These are phyloP conservation scores for Dicrostonyx torquatus DNA, from an alignment of 2,797 vertebrate genomes.

Conservation along the genomic window DNA sequence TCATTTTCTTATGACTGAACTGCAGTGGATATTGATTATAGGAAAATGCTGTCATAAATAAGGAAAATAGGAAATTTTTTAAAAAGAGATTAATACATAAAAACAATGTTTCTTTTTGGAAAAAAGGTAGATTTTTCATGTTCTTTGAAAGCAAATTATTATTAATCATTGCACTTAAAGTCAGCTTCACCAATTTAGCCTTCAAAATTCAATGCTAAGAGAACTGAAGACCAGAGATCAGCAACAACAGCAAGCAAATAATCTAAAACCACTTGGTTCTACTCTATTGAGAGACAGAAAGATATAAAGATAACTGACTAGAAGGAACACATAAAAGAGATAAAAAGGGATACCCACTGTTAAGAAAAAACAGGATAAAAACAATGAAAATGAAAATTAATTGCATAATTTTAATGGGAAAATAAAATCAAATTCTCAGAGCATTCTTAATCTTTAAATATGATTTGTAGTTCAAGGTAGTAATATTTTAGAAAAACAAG, in stretches of 20 bases:
- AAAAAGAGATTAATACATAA: background rate
- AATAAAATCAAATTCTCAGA: background rate
- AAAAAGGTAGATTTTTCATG: constrained; percentile 42
- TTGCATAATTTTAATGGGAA: background rate
- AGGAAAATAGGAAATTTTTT: constrained; percentile 12
- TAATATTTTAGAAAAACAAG: constrained; percentile 33
- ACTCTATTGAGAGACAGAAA: constrained; percentile 23
- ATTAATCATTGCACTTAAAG: constrained; percentile 35
- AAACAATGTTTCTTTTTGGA: constrained; percentile 12
- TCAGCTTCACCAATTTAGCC: constrained; percentile 18
- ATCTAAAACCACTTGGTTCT: background rate
- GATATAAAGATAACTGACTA: background rate
- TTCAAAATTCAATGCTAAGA: constrained; percentile 20
- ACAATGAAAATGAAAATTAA: background rate
- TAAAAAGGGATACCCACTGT: background rate
- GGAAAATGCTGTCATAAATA: background rate
- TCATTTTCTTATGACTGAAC: constrained; percentile 1
- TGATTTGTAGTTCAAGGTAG: background rate
- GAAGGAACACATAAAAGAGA: constrained; percentile 40
- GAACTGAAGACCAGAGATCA: background rate
- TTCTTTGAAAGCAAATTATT: constrained; percentile 51
- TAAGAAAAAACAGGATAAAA: constrained; percentile 33
- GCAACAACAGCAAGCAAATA: background rate
- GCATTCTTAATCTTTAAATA: constrained; percentile 19
- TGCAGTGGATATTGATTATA: background rate